Base-by-base conservation (phyloP, 92 coral and sea anemone genomes). In the Parazoanthus darwini region DNA sequence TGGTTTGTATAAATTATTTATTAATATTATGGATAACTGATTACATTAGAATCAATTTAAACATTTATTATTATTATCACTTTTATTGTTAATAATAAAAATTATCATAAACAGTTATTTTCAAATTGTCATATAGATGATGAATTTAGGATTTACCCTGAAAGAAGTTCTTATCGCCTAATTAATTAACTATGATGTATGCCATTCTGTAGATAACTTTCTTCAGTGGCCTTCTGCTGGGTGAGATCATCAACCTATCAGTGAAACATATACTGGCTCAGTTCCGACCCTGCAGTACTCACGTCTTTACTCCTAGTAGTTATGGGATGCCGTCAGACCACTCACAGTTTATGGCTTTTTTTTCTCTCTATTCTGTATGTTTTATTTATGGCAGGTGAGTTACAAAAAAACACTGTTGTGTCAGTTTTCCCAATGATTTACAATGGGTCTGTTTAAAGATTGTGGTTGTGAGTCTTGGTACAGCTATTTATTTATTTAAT, bases 321-420 rank as follows among this genome's bases (percentile, higher is more conserved):
- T 89, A 92, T 94, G 99, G 95, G 78, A 97, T 97, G 99, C 99
- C 99, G 1, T 97, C 99, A 51, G 96, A 96, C 90, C 99, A 97
- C 86, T 90, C 99, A 42, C 94, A 96, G 88, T 97, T 97, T 87
- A 94, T 95, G 92, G 98, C 98, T 2, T 97, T 97, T 82, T 97
- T 97, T 86, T 94, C 99, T 15, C 89, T 94, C 18, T 97, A 97
- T 88, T 91, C 96, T 90, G 95, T 97, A 36, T 88, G 96, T 87
- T 97, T 97, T 93, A 91, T 97, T 90, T 95, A 97, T 92, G 92
- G 94, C 76, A 95, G 99, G 99, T 97, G 87, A 88, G 93, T 59
- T 38, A 8, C 13, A 6, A 22, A 4, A 15, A 36, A 29, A 29
- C 33, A 29, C 25, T 18, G 3, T 6, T 14, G 14, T 76, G 13